phyloP scores from a whole-genome alignment of 2,888 invertebrate genomes.

The Enoplolaimus lenunculus region DNA sequence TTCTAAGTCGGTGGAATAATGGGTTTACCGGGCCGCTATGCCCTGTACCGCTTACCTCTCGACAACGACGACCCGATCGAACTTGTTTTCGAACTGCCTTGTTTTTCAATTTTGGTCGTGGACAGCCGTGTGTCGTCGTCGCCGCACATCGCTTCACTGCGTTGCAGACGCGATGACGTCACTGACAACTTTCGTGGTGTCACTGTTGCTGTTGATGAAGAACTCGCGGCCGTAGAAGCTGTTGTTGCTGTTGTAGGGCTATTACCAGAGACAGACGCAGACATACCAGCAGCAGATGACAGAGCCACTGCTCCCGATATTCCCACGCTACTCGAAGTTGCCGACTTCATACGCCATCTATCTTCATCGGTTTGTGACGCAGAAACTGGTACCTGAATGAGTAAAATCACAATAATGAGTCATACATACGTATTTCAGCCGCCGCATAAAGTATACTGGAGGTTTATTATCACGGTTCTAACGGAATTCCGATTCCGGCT shows the following conservation, averaged over 20 bases:
- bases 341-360: no score
- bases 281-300: neutral
- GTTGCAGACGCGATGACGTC: slow-evolving; percentile 50
- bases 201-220: neutral
- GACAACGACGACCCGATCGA: slow-evolving; percentile 20
- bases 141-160: slow-evolving; percentile 78
- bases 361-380: no score
- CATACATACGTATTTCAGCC: no score
- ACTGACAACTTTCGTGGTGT: neutral
- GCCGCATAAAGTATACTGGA: no score
- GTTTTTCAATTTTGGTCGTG: slow-evolving; percentile 36
- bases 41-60: slow-evolving; percentile 20
- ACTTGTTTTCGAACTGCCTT: slow-evolving; percentile 31
- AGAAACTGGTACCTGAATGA: no score
- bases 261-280: no score
- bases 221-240: neutral
- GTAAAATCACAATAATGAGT: no score
- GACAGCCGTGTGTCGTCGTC: slow-evolving; percentile 50
- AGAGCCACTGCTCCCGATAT: slow-evolving; percentile 28
- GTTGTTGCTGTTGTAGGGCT: no score
- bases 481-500: no score
- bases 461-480: no score
- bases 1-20: no score
- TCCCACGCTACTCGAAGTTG: slow-evolving; percentile 26
- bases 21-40: no score